phyloP scores from a whole-genome alignment of 2,888 invertebrate species.

The Leucoma salicis region DNA sequence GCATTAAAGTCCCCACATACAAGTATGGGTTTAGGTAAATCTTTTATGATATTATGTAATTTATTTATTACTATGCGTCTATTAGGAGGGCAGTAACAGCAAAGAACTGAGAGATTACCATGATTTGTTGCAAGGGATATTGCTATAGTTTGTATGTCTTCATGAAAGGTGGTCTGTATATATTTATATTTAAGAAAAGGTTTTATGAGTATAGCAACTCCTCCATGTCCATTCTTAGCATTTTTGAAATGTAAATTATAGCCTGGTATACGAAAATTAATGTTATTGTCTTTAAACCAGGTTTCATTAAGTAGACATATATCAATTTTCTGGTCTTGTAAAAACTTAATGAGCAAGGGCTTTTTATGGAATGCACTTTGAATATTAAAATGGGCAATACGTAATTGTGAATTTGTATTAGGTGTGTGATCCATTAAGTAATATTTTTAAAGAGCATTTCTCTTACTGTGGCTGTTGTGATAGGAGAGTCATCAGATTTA shows the following conservation, averaged over 20 bases:
- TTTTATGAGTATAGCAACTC: slow-evolving; percentile 4
- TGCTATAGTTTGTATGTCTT: slow-evolving; percentile 2
- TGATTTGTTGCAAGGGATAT: neutral
- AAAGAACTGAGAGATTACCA: slow-evolving; percentile 1
- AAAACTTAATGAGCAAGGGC: neutral
- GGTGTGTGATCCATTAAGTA: slow-evolving; percentile 1
- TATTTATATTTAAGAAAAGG: neutral
- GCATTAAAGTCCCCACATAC: slow-evolving; percentile 15
- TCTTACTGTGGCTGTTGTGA: neutral
- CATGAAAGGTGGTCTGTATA: neutral
- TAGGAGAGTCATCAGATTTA: neutral
- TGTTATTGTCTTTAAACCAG: slow-evolving; percentile 2
- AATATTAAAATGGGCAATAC: slow-evolving; percentile 5
- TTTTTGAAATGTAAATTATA: slow-evolving; percentile 5
- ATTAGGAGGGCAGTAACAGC: slow-evolving; percentile 2
- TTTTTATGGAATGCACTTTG: slow-evolving; percentile 1
- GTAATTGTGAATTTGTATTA: neutral
- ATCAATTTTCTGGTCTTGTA: slow-evolving; percentile 2
- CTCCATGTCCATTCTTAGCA: neutral
- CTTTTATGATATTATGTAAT: neutral
- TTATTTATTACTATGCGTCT: neutral
- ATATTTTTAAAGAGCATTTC: slow-evolving; percentile 1
- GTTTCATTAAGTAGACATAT: slow-evolving; percentile 3
- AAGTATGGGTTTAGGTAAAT: neutral
- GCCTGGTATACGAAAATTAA: neutral